Conservation (phyloP, 2,113 vertebrate genomes). For the Brachionichthys hirsutus region DNA sequence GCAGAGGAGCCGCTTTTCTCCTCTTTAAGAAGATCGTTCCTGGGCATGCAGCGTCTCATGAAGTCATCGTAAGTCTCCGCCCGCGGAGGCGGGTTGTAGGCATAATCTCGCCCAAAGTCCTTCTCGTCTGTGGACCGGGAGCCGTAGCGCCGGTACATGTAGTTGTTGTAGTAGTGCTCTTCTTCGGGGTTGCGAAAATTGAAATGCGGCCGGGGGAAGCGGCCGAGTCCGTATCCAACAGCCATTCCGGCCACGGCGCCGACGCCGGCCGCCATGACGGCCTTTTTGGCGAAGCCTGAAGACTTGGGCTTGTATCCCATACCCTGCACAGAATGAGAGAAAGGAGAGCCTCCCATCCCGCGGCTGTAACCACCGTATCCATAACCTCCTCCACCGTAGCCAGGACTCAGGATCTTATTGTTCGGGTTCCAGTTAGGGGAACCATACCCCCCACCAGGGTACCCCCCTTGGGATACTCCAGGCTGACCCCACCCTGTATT, state of each 20-base stretch:
- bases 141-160: slow-evolving; percentile 75
- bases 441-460: slow-evolving; percentile 58
- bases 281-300: slow-evolving; percentile 75
- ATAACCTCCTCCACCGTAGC: slow-evolving; percentile 70
- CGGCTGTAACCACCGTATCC: slow-evolving; percentile 44
- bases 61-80: slow-evolving; percentile 64
- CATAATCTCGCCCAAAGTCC: slow-evolving; percentile 69
- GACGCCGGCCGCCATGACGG: slow-evolving; percentile 75
- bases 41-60: slow-evolving; percentile 73
- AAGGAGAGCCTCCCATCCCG: slow-evolving; percentile 72
- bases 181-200: slow-evolving; percentile 70
- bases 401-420: slow-evolving; percentile 77
- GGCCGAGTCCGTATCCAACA: slow-evolving; percentile 74
- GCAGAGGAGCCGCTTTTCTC: slow-evolving; percentile 6
- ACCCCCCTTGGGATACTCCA: slow-evolving; percentile 51
- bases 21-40: slow-evolving; percentile 50
- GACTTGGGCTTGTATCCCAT: slow-evolving; percentile 73
- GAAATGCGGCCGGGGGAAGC: slow-evolving; percentile 76
- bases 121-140: slow-evolving; percentile 64
- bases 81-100: slow-evolving; percentile 59
- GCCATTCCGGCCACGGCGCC: slow-evolving; percentile 78
- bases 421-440: slow-evolving; percentile 78
- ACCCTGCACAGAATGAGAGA: slow-evolving; percentile 64
- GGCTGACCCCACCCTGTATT: slow-evolving; percentile 54
- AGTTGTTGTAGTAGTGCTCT: slow-evolving; percentile 76